phyloP scores from a whole-genome alignment of 2,113 vertebrate species.

The Corythaeola cristata region DNA sequence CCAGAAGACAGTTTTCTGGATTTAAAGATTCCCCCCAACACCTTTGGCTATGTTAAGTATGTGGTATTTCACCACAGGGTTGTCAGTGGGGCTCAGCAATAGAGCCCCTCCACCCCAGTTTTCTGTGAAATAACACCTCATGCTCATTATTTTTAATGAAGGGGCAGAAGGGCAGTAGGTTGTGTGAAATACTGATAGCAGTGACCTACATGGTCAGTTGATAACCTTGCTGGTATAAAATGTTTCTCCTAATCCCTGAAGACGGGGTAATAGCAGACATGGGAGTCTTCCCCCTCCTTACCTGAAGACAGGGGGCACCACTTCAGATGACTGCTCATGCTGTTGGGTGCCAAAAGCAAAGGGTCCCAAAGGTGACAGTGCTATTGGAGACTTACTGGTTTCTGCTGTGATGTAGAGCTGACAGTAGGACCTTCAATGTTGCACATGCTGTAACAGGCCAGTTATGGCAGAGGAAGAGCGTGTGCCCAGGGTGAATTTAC shows the following conservation, averaged over 20 bases:
- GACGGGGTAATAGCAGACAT: not conserved
- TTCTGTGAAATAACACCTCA: not conserved
- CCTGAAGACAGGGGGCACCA: not conserved
- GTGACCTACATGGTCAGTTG: not conserved
- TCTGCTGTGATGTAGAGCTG: not conserved
- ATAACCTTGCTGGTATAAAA: not conserved
- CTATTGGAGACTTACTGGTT: not conserved
- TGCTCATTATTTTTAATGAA: not conserved
- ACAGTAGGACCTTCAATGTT: not conserved
- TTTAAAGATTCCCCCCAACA: not conserved
- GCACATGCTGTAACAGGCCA: accelerated
- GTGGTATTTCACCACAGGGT: not conserved
- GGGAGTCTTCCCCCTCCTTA: accelerated
- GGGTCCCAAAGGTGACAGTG: not conserved
- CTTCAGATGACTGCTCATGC: not conserved
- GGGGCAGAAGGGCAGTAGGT: not conserved
- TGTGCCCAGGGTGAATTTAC: not conserved
- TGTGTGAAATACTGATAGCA: not conserved
- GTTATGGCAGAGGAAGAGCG: not conserved
- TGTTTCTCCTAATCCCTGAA: not conserved
- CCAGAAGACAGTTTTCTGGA: not conserved
- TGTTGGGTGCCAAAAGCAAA: not conserved
- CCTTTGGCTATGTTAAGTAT: not conserved
- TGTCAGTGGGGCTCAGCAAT: not conserved
- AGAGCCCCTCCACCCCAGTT: not conserved